Percentiles rank a stretch among this genome's conserved stretches.
phyloP scores from a whole-genome alignment of 2,797 vertebrate genomes.

The Tauraco hartlaubi region DNA sequence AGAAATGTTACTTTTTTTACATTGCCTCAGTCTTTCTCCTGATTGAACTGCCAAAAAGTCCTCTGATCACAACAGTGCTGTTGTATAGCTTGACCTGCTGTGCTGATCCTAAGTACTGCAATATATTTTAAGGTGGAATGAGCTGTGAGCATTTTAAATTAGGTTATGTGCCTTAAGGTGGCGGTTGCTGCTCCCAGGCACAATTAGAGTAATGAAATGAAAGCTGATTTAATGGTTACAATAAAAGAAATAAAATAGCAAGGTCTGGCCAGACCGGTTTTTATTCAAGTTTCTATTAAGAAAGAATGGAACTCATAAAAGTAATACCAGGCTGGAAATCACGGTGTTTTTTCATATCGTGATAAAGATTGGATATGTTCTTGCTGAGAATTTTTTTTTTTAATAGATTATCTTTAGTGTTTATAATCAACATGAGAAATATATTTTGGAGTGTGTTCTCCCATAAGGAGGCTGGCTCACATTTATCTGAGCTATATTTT shows the following conservation, averaged over 20 bases:
- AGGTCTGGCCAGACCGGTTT: neutral
- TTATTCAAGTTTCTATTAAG: neutral
- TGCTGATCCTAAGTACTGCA: conserved; percentile 40
- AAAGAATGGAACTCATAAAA: conserved; percentile 36
- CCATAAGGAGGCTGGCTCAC: neutral
- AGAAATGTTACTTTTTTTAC: conserved; percentile 53
- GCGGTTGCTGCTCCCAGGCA: conserved; percentile 42
- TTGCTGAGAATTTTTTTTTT: neutral
- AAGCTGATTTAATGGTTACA: conserved; percentile 22
- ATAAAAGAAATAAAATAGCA: conserved; percentile 31
- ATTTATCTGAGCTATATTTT: neutral
- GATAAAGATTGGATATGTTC: neutral
- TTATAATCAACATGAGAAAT: conserved; percentile 5
- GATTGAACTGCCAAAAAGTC: conserved; percentile 65
- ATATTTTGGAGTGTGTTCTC: neutral
- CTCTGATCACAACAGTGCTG: conserved; percentile 53
- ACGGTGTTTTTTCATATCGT: conserved; percentile 7
- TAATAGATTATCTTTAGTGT: neutral
- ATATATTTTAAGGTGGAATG: conserved; percentile 68
- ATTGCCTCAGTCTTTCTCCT: conserved; percentile 39
- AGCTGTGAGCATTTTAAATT: conserved; percentile 52
- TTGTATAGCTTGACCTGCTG: conserved; percentile 54
- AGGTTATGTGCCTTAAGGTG: conserved; percentile 53
- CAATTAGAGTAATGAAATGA: conserved; percentile 57
- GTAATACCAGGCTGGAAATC: conserved; percentile 10